phyloP scores from a whole-genome alignment of 1,140 invertebrate genomes.

The Coptotermes formosanus region DNA sequence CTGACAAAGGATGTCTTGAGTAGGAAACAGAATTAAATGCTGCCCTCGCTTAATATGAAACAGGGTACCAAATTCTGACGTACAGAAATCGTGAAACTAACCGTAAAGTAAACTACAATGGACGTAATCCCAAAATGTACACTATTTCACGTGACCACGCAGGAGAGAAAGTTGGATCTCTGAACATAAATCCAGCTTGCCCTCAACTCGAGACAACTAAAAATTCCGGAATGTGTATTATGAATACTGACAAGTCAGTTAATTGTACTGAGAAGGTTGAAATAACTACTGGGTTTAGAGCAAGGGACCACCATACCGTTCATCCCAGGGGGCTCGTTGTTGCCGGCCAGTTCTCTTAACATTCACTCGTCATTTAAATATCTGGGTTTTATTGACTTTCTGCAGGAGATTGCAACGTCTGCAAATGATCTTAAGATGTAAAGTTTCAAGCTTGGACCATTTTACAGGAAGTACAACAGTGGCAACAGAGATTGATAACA shows the following conservation, averaged over 20 bases:
- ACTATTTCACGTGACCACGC: not conserved
- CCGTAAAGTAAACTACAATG: too few relatives aligned
- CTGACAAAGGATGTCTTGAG: too few relatives aligned
- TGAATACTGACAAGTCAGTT: not conserved
- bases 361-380: slow-evolving; percentile 5
- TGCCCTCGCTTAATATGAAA: too few relatives aligned
- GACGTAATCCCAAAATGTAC: not conserved
- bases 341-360: slow-evolving; percentile 8
- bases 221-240: not conserved
- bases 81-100: too few relatives aligned
- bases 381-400: slow-evolving; percentile 6
- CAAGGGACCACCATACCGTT: slow-evolving; percentile 1
- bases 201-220: not conserved
- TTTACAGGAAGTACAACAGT: not conserved
- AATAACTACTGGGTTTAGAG: not conserved
- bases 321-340: not conserved
- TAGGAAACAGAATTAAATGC: too few relatives aligned
- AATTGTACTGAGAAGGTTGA: not conserved
- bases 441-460: not conserved
- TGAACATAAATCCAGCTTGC: not conserved
- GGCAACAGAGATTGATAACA: not conserved
- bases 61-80: too few relatives aligned
- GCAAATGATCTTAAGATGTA: slow-evolving; percentile 8
- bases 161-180: not conserved
- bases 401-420: slow-evolving; percentile 10